Base-by-base conservation (phyloP, 2,113 vertebrate species). In the Butorides virescens region DNA sequence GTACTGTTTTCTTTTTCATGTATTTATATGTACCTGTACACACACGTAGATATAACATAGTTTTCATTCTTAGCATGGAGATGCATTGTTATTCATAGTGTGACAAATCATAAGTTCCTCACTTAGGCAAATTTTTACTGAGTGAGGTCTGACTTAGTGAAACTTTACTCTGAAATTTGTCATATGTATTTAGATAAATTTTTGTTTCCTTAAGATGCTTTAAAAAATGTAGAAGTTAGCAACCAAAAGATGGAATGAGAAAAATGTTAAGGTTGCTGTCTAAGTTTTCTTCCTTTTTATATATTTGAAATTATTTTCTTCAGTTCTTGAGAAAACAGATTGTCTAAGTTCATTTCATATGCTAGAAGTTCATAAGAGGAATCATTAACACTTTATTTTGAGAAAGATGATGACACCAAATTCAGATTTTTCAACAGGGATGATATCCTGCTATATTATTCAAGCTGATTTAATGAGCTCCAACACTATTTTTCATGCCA, bases 311-410 rank as follows among this genome's bases (percentile, higher is more conserved):
- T 78, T 15, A 68, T 82, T 93, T 91, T 73, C 56, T 89, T 92
- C 42, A 79, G 19, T 58, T 34, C 37, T 72, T 44, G 50, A 92
- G 72, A 61, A 53, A 96, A 67, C 76, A 96, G 91, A 65, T 86
- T 94, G 71, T 61, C 23, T 80, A 50, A 61, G 30, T 79, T 84
- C 15, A 1, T 86, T 92, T 93, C 62, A 58, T 92, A 55, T 82
- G 70, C 71, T 86, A 55, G 39, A 92, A 78, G 44, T 93, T 95
- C 61, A 39, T 67, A 87, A 83, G 68, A 95, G 53, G n/a, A 88
- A 89, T 71, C 61, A 92, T 93, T 94, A 96, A 44, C 63, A 56
- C 70, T 70, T 86, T 93, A 83, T 81, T 95, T 88, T 86, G 62
- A 85, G 66, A 89, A 89, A 89, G 50, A 71, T 72, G 39, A 70